Evolutionary conservation across 2,888 invertebrate genomes (phyloP).

Genomic region (Tortricodes alternella): DNA sequence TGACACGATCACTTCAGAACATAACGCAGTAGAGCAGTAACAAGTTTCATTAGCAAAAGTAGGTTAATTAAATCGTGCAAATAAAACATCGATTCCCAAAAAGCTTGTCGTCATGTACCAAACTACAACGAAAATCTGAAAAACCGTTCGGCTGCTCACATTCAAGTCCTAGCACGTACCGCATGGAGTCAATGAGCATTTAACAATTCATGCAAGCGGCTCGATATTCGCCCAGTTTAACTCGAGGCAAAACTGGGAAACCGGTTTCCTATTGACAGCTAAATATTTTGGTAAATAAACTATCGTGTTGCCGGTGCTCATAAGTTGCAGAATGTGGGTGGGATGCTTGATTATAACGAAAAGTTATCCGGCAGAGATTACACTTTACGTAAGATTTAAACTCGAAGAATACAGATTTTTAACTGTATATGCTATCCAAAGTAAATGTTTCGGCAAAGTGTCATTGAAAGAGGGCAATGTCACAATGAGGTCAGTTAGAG

Average conservation of each 20-base stretch:
- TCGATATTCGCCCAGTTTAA: slow-evolving; percentile 13
- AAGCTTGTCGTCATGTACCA: background rate
- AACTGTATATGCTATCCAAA: background rate
- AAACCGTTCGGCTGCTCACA: background rate
- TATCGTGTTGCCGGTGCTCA: background rate
- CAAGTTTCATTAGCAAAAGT: background rate
- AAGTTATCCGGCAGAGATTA: background rate
- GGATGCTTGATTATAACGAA: background rate
- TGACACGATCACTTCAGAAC: background rate
- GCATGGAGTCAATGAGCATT: slow-evolving; percentile 7
- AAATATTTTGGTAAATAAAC: slow-evolving; percentile 3
- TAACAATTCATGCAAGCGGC: slow-evolving; percentile 28
- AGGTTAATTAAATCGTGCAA: background rate
- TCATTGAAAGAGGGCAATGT: background rate
- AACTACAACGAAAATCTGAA: background rate
- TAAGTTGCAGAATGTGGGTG: slow-evolving; percentile 1
- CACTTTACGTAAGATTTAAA: background rate
- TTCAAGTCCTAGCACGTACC: slow-evolving; percentile 18
- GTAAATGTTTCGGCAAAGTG: background rate
- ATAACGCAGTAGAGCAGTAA: too few relatives aligned
- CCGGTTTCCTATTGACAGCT: slow-evolving; percentile 4
- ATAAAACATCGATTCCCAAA: background rate
- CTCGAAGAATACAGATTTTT: background rate
- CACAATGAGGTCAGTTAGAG: slow-evolving; percentile 16
- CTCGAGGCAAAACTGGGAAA: background rate